Percentiles rank a stretch among this genome's conserved stretches.
Conservation (phyloP, 2,113 vertebrate species). For the Spizaetus ornatus region DNA sequence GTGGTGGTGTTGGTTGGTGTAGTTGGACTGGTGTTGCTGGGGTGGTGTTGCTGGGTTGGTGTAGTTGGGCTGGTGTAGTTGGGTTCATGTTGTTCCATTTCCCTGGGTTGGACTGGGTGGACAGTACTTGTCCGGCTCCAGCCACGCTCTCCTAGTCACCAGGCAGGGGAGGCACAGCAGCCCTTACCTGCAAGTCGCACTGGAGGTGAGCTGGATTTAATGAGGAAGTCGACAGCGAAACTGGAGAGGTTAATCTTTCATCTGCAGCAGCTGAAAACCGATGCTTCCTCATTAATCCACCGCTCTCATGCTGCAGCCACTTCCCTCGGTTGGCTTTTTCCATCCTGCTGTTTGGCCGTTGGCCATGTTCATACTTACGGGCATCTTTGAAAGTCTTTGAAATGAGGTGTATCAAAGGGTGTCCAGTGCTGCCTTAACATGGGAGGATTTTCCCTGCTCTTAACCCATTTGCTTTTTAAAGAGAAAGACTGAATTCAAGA, state of each 20-base stretch:
- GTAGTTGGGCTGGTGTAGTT: background rate
- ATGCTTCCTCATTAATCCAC: background rate
- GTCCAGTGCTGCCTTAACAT: background rate
- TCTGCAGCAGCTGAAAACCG: background rate
- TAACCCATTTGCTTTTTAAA: background rate
- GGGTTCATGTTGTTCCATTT: background rate
- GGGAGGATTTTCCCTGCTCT: background rate
- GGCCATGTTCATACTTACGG: fast-evolving
- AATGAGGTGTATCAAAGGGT: background rate
- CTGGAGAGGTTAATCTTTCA: background rate
- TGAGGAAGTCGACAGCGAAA: background rate
- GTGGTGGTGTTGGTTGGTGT: background rate
- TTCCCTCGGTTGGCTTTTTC: background rate
- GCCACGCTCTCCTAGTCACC: fast-evolving
- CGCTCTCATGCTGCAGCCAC: background rate
- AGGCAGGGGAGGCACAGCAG: background rate
- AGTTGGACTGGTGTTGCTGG: background rate
- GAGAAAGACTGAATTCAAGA: background rate
- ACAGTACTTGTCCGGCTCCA: background rate
- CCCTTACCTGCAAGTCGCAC: fast-evolving
- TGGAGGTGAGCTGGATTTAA: background rate
- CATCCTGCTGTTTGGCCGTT: background rate
- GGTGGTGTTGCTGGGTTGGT: background rate
- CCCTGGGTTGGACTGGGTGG: background rate
- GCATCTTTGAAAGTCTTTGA: background rate